phyloP scores from a whole-genome alignment of 2,888 invertebrate genomes.

The Tenthredo scrophulariae region DNA sequence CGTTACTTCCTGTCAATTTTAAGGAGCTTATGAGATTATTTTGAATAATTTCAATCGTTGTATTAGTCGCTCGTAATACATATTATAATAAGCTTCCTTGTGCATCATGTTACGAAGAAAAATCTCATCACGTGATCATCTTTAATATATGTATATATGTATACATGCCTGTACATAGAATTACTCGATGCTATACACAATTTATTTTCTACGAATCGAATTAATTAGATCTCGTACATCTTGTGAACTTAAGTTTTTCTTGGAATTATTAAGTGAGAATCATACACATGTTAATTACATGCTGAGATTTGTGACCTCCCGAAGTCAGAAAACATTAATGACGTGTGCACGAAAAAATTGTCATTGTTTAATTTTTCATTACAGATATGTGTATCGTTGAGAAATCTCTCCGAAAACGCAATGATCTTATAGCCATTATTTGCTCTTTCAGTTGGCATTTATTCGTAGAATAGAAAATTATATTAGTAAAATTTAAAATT shows the following conservation, averaged over 20 bases:
- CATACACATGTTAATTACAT: neutral
- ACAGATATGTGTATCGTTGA: neutral
- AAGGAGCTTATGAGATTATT: slow-evolving; percentile 29
- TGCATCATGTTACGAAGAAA: too few species aligned
- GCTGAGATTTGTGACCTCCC: neutral
- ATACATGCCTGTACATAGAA: neutral
- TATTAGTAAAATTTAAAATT: neutral
- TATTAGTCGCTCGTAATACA: neutral
- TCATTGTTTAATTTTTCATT: neutral
- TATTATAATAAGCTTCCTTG: neutral
- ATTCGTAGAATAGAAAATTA: neutral
- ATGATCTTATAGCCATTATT: neutral
- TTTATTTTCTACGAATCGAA: neutral
- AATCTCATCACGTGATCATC: neutral
- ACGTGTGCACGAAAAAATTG: neutral
- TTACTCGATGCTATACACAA: neutral
- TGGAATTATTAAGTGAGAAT: neutral
- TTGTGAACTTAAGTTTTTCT: neutral
- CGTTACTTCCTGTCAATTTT: slow-evolving; percentile 23
- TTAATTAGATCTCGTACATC: neutral
- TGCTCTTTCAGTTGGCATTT: neutral
- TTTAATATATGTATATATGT: neutral
- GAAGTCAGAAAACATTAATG: neutral
- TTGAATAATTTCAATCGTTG: neutral
- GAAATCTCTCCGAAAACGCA: neutral